Evolutionary conservation across 2,888 invertebrate genomes (phyloP), one percentile per base, ranked within the genome.

Genomic region (Acronicta leporina): DNA sequence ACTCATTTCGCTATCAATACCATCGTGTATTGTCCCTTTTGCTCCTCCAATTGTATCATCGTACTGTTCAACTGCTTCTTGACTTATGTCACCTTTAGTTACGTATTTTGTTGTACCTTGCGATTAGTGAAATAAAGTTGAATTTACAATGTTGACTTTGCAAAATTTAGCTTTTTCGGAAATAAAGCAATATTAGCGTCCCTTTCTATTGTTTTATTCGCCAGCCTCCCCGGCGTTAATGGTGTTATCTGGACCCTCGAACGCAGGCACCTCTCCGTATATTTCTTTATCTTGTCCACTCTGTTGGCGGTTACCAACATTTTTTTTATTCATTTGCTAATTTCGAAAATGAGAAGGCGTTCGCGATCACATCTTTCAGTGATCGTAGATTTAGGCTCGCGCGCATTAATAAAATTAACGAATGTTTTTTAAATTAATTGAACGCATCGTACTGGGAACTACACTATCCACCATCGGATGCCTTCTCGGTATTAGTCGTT

Each of bases 241-340:
- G 92, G 93, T 92, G 94, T 94, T 94, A 94, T 94, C 94, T 92
- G 79, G 86, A 85, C 87, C 87, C 90, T 90, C 89, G 92, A 87
- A 92, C 90, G 92, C 94, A 94, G 90, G 75, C 94, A 93, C 94
- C 94, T 94, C 93, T 92, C 83, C 87, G 92, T 94, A 94, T 94
- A 94, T 94, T 92, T 92, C 91, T 92, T 94, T 94, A 94, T 94
- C 94, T 94, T 92, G 93, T 91, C 88, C 87, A 81, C 91, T 90
- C 90, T 87, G 91, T 88, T 92, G 89, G 91, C 89, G 91, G 90
- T 92, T 91, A 77, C 73, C 80, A 82, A 79, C 80, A 83, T 83
- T 89, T 87, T 84, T 92, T 92, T 88, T 93, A 88, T 89, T 89
- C 91, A 90, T 93, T 94, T 94, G 94, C 93, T 93, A 94, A 94